Base-by-base conservation (phyloP, 2,888 invertebrate genomes). In the Eurytoma adleriae region DNA sequence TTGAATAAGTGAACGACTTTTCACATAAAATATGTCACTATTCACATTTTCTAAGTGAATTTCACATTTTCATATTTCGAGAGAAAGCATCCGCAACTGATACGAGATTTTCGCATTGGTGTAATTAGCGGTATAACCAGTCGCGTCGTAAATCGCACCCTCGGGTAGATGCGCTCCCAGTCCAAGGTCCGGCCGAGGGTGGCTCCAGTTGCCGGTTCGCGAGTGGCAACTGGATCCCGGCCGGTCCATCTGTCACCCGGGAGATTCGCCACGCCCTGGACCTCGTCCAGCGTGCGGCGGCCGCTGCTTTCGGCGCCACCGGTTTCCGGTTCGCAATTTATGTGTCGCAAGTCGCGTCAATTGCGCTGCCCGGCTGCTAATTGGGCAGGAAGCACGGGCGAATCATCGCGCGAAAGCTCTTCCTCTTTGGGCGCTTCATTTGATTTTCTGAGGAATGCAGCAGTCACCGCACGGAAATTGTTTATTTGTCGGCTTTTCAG, bases 231-330 rank as follows among this genome's bases (percentile, higher is more conserved):
- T 40, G 3, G 64, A 64, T 18, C 64, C 48, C 10, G 7, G 10
- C 88, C 89, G 89, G 87, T 86, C 87, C 89, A 89, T 90, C 89
- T 89, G 88, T 85, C 57, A 10, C 54, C n/a, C 16, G 27, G 84
- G 13, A 24, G 16, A 89, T 89, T 85, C 84, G 87, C 88, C 89
- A 90, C 90, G 90, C 90, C 90, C 88, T 89, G 64, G 71, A 50
- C 66, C 14, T 56, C 14, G 68, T 3, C 20, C 24, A 16, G 62
- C 27, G 1, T 20, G 20, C 40, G n/a, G 57, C 56, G 50, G 62
- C 74, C 69, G 27, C 40, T 40, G 7, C 40, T 40, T 40, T 40
- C 40, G 40, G 40, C 40, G 7, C 7, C 40, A 40, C 40, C 48
- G 84, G 84, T 84, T 85, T 85, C 85, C 84, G 84, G 83, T 85